Evolutionary conservation across 2,888 invertebrate genomes (phyloP), one percentile per base, ranked within the genome.

Genomic region (Trissolcus japonicus): DNA sequence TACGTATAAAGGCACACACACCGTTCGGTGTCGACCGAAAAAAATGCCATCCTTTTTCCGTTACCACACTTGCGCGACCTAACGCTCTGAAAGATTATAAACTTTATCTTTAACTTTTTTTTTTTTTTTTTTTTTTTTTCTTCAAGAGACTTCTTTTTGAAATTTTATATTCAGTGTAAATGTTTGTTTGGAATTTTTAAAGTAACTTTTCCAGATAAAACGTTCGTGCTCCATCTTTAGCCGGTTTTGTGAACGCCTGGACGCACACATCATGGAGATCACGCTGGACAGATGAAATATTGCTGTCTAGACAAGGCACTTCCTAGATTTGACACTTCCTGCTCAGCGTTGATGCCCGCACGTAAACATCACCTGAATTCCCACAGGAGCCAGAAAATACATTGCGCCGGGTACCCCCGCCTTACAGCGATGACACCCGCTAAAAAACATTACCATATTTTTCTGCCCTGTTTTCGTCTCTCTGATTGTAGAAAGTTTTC

Each of bases 211-310:
- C 35, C 11, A 35, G 7, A 35, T 11, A 9, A 35, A 35, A 35
- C 21, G 43, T 55, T 62, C 35, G 7, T 11, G 35, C 35, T 35
- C 35, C 11, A 11, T 11, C 9, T 35, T 35, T 35, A 35, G 35
- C 35, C 71, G 73, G 73, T 78, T 80, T 71, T 19, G 76, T 68
- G 73, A 79, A 84, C 81, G 84, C 77, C 71, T 81, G 83, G 83
- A 76, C 79, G 86, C 83, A 85, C 84, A 82, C 81, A 85, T 83
- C 80, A 76, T 63, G 76, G 80, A 85, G 83, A 87, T 85, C 83
- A 83, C 82, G 83, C 79, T 73, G 83, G 87, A 87, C 87, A 87
- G 87, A 87, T 86, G 86, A 82, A 84, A 87, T 86, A 87, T 87
- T 87, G 84, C 82, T 82, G 80, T 82, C 82, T 81, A 74, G 81